Conservation (phyloP, 2,888 invertebrate species). For the Lydus trimaculatus region DNA sequence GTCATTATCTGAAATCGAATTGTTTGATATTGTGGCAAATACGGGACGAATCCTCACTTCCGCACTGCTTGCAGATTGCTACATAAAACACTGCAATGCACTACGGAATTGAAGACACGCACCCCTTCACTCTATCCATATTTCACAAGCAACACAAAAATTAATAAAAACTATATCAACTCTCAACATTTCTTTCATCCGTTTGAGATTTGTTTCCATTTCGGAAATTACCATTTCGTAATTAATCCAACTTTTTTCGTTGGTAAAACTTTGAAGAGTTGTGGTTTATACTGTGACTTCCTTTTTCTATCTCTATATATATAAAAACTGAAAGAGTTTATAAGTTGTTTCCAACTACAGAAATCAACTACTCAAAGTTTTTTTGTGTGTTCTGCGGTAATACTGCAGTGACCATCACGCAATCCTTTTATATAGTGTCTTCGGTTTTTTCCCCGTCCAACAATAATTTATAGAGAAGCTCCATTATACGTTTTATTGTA, state of each 20-base stretch:
- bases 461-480: background rate
- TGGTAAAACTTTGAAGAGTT: background rate
- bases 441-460: background rate
- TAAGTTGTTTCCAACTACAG: background rate
- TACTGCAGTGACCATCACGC: background rate
- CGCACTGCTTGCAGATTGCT: constrained; percentile 92
- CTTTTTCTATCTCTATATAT: background rate
- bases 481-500: background rate
- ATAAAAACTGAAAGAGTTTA: background rate
- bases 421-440: too few relatives aligned
- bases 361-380: background rate
- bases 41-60: constrained; percentile 73
- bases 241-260: background rate
- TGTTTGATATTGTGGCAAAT: constrained; percentile 30
- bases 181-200: background rate
- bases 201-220: background rate
- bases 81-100: constrained; percentile 89
- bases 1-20: too few relatives aligned
- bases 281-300: background rate
- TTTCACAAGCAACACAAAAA: too few relatives aligned
- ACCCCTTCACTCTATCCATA: constrained; percentile 48
- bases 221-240: background rate
- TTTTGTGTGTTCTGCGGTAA: background rate
- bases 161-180: background rate
- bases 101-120: constrained; percentile 92